Conservation (phyloP, 1,140 invertebrate species). For the Himalopsyche phryganea region DNA sequence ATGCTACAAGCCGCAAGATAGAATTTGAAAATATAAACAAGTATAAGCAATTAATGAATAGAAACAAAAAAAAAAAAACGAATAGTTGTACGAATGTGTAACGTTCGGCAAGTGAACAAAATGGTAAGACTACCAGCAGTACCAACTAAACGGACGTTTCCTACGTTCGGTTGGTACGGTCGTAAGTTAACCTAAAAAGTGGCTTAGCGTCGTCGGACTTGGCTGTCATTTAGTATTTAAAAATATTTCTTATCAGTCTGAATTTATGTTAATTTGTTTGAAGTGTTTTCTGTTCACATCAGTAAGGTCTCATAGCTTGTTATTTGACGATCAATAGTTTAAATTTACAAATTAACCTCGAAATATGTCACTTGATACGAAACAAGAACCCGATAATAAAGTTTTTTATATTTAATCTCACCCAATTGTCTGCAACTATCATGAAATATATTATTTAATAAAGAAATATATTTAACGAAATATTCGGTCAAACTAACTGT, state of each 20-base stretch:
- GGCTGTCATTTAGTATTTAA: conserved; percentile 14
- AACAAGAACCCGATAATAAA: neutral
- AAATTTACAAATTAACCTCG: neutral
- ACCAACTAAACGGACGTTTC: conserved; percentile 9
- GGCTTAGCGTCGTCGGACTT: conserved; percentile 9
- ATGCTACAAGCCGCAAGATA: no score
- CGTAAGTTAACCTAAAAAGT: conserved; percentile 22
- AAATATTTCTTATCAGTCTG: no score
- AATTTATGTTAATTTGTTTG: no score
- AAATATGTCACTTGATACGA: neutral
- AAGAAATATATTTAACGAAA: neutral
- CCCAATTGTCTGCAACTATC: no score
- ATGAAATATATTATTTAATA: neutral
- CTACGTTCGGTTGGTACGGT: conserved; percentile 9
- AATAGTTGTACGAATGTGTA: no score
- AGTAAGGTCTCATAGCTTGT: no score
- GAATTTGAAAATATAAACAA: no score
- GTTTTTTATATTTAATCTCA: neutral
- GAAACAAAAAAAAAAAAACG: no score
- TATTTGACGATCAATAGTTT: neutral
- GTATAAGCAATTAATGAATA: no score
- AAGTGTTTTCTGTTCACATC: neutral
- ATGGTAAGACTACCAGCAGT: no score
- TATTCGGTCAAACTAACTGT: neutral
- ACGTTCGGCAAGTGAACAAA: no score